Evolutionary conservation across 1,140 invertebrate species (phyloP).

Genomic region (Doryteuthis pealeii): DNA sequence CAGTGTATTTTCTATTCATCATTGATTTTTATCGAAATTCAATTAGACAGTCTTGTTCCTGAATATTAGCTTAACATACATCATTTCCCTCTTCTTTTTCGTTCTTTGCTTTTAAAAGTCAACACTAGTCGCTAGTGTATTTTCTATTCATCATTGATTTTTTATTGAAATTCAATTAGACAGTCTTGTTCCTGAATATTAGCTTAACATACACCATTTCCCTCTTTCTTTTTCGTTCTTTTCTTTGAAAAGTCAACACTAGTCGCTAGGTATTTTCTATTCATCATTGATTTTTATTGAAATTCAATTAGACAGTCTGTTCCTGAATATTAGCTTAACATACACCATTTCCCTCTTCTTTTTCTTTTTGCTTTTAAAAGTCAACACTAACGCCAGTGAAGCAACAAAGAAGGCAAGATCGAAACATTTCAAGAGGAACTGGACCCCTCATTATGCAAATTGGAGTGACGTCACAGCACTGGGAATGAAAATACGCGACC

Average conservation of each 20-base stretch:
- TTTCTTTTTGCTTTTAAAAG: conserved; percentile 36
- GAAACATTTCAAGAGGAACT: conserved; percentile 57
- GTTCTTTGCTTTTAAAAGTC: conserved; percentile 44
- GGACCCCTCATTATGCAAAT: conserved; percentile 52
- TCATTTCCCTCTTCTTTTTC: background rate
- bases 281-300: too few relatives aligned
- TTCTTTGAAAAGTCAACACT: conserved; percentile 54
- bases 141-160: too few relatives aligned
- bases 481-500: conserved; percentile 52
- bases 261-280: conserved; percentile 49
- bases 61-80: too few relatives aligned
- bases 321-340: too few relatives aligned
- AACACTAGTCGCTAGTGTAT: conserved; percentile 55
- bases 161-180: too few relatives aligned
- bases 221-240: background rate
- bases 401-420: conserved; percentile 62
- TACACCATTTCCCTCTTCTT: background rate
- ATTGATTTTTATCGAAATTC: too few relatives aligned
- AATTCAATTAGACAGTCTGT: too few relatives aligned
- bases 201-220: too few relatives aligned
- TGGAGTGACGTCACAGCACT: conserved; percentile 48
- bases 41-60: too few relatives aligned
- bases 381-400: conserved; percentile 55
- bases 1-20: conserved; percentile 45
- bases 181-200: too few relatives aligned